These are phyloP conservation scores for Gouania willdenowi DNA, from an alignment of 2,797 vertebrate genomes.

Conservation along the genomic window DNA sequence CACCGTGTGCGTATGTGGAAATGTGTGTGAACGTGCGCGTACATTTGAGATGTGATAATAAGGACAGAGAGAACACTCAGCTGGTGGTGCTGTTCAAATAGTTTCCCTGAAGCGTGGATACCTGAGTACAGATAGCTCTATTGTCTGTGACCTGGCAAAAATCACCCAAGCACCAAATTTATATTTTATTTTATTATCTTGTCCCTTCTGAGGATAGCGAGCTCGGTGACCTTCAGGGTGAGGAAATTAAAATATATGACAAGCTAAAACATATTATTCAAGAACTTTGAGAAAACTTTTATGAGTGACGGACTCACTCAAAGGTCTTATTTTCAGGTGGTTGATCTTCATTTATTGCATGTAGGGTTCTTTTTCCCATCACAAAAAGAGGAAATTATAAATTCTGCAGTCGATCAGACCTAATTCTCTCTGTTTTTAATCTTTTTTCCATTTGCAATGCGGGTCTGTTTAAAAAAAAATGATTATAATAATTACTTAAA, in stretches of 20 bases:
- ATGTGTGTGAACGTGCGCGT: conserved; percentile 1
- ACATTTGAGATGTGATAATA: conserved; percentile 33
- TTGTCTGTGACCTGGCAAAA: conserved; percentile 13
- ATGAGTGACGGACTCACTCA: not conserved
- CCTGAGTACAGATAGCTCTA: conserved; percentile 26
- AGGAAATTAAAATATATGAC: conserved; percentile 3
- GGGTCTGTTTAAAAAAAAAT: too few relatives aligned
- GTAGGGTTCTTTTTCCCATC: conserved; percentile 28
- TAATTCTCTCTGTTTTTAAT: conserved; percentile 55
- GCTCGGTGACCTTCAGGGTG: conserved; percentile 20
- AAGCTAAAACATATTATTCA: too few relatives aligned
- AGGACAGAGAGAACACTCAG: conserved; percentile 36
- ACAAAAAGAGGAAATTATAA: conserved; percentile 60
- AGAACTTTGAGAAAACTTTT: not conserved
- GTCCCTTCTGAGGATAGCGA: conserved; percentile 3
- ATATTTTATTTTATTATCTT: conserved; percentile 21
- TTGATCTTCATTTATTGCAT: conserved; percentile 1
- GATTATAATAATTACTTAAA: too few relatives aligned
- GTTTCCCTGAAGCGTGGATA: conserved; percentile 30
- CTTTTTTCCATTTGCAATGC: too few relatives aligned
- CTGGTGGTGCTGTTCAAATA: conserved; percentile 32
- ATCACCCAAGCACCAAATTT: not conserved
- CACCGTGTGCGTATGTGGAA: not conserved
- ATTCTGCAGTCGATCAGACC: conserved; percentile 69
- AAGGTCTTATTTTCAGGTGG: conserved; percentile 15